phyloP scores from a whole-genome alignment of 2,113 vertebrate species.

The Sprattus sprattus region DNA sequence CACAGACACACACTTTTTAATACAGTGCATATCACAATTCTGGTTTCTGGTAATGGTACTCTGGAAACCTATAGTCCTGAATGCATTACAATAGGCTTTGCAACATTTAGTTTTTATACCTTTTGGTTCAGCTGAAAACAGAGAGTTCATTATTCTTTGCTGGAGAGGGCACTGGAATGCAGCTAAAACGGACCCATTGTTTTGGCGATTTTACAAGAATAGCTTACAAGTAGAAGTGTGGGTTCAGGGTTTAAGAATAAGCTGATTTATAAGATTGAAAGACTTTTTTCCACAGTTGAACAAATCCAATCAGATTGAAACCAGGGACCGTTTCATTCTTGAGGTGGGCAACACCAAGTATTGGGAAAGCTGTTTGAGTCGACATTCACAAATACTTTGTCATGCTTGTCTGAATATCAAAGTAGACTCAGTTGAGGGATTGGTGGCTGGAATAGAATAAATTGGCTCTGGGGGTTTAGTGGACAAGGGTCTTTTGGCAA shows the following conservation, averaged over 20 bases:
- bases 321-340: slow-evolving; percentile 34
- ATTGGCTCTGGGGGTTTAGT: slow-evolving; percentile 24
- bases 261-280: slow-evolving; percentile 51
- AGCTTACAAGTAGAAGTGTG: slow-evolving; percentile 30
- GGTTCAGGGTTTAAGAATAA: slow-evolving; percentile 46
- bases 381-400: slow-evolving; percentile 42
- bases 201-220: slow-evolving; percentile 28
- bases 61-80: neutral
- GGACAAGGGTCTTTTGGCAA: neutral
- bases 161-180: slow-evolving; percentile 16
- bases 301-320: slow-evolving; percentile 50
- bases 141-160: slow-evolving; percentile 21
- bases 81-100: neutral
- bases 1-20: neutral
- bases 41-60: neutral
- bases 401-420: slow-evolving; percentile 40
- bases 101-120: slow-evolving; percentile 17
- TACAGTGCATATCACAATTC: neutral
- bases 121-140: slow-evolving; percentile 26
- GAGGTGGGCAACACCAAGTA: slow-evolving; percentile 8
- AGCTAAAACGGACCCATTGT: slow-evolving; percentile 26
- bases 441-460: slow-evolving; percentile 29
- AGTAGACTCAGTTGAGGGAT: slow-evolving; percentile 35
- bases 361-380: slow-evolving; percentile 33
- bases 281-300: slow-evolving; percentile 50